Evolutionary conservation across 2,113 vertebrate species (phyloP).

Genomic region (Myiopsitta monachus): DNA sequence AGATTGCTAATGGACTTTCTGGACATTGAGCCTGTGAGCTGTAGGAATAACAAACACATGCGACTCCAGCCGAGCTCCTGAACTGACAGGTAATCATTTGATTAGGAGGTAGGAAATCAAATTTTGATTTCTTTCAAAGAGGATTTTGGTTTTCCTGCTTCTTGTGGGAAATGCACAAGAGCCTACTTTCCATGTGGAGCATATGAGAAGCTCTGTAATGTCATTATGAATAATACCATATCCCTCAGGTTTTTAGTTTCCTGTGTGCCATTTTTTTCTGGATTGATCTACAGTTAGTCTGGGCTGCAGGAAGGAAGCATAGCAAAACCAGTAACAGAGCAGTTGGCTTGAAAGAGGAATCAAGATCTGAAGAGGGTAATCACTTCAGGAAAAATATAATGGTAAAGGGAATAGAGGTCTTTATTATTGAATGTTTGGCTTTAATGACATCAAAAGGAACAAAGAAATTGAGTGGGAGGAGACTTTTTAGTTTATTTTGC

Average conservation of each 20-base stretch:
- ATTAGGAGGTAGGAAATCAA: background rate
- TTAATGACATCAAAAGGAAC: background rate
- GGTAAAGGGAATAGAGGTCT: background rate
- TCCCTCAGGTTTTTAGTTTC: background rate
- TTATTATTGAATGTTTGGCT: background rate
- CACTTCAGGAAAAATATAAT: background rate
- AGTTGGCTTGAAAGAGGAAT: background rate
- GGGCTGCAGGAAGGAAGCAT: background rate
- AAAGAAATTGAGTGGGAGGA: background rate
- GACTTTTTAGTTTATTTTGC: background rate
- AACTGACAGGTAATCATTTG: background rate
- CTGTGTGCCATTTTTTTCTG: background rate
- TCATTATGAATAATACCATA: background rate
- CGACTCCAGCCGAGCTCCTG: rapidly evolving
- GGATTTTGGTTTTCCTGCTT: background rate
- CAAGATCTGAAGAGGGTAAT: background rate
- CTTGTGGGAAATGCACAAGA: background rate
- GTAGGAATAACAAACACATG: background rate
- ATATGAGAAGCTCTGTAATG: background rate
- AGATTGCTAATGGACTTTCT: background rate
- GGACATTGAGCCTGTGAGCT: background rate
- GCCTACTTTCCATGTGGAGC: background rate
- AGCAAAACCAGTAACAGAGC: background rate
- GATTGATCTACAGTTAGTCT: background rate
- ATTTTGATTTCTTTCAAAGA: background rate